These are phyloP conservation scores for Polydrusus cervinus DNA, from an alignment of 2,888 invertebrate genomes.

Conservation along the genomic window DNA sequence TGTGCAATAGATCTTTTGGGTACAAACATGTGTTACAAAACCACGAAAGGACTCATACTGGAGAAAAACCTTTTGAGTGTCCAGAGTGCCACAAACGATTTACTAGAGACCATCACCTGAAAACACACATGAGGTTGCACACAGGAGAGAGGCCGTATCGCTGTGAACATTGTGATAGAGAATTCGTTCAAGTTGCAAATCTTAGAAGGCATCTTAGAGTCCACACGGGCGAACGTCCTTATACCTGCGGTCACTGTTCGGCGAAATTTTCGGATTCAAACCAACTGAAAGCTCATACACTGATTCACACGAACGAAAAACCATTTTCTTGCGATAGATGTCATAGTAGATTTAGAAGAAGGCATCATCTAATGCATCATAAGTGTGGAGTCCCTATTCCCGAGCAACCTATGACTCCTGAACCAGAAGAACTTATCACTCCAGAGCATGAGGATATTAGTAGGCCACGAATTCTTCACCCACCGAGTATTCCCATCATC, in stretches of 20 bases:
- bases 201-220: slow-evolving; percentile 90
- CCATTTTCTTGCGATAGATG: slow-evolving; percentile 89
- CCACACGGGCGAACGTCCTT: slow-evolving; percentile 76
- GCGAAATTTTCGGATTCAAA: slow-evolving; percentile 94
- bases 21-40: slow-evolving; percentile 96
- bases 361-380: slow-evolving; percentile 90
- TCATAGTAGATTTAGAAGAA: slow-evolving; percentile 84
- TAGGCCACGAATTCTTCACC: slow-evolving; percentile 72
- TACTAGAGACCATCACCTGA: slow-evolving; percentile 93
- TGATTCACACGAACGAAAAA: slow-evolving; percentile 93
- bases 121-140: slow-evolving; percentile 93
- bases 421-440: slow-evolving; percentile 56
- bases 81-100: slow-evolving; percentile 93
- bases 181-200: slow-evolving; percentile 95
- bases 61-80: slow-evolving; percentile 95
- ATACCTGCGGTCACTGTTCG: slow-evolving; percentile 86
- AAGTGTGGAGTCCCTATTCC: slow-evolving; percentile 77
- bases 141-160: slow-evolving; percentile 96
- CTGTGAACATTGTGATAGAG: slow-evolving; percentile 92
- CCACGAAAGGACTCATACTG: slow-evolving; percentile 95
- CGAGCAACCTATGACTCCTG: slow-evolving; percentile 63
- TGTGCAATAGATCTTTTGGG: slow-evolving; percentile 91
- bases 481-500: slow-evolving; percentile 62
- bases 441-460: slow-evolving; percentile 63
- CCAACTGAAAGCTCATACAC: slow-evolving; percentile 90